phyloP scores from a whole-genome alignment of 2,113 vertebrate species.

The Rousettus leschenaultii region DNA sequence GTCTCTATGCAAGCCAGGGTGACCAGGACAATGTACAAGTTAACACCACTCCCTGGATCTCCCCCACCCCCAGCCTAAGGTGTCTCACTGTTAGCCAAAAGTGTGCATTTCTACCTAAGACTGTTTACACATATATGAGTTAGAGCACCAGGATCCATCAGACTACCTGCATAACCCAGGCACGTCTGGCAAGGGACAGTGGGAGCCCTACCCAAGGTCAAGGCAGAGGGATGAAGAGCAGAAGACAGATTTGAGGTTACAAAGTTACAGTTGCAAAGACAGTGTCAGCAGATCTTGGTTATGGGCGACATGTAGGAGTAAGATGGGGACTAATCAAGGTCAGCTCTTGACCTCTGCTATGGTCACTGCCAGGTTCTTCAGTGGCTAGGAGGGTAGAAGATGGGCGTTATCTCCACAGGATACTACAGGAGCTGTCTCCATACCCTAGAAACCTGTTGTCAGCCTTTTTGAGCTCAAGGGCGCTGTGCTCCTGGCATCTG shows the following conservation, averaged over 20 bases:
- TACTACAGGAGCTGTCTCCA: not conserved
- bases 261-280: not conserved
- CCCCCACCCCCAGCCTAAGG: fast-evolving
- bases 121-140: not conserved
- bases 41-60: not conserved
- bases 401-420: not conserved
- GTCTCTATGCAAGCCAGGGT: not conserved
- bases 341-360: not conserved
- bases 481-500: too few relatives aligned
- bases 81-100: not conserved
- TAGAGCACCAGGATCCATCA: not conserved
- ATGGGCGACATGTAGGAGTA: not conserved
- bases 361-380: not conserved
- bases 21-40: not conserved
- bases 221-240: not conserved
- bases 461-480: not conserved
- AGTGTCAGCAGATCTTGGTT: not conserved
- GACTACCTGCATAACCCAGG: not conserved
- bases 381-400: not conserved
- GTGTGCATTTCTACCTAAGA: not conserved
- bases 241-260: not conserved
- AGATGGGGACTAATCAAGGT: not conserved
- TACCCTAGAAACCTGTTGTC: not conserved
- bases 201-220: not conserved
- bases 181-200: not conserved